These are phyloP conservation scores for Charadrius vociferus DNA, from an alignment of 2,113 vertebrate genomes.

Conservation along the genomic window DNA sequence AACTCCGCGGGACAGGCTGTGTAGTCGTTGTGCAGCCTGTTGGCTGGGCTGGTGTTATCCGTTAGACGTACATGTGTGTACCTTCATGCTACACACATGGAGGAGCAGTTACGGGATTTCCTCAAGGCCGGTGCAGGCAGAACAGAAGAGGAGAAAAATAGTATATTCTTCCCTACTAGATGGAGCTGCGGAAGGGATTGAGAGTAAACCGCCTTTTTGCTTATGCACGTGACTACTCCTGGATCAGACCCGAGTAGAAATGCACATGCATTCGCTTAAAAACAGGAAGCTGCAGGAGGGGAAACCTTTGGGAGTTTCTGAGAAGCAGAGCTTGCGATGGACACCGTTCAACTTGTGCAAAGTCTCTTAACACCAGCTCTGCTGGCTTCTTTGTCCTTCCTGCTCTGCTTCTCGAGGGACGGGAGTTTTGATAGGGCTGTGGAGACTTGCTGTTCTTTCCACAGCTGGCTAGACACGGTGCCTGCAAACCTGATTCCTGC, in stretches of 20 bases:
- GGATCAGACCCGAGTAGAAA: neutral
- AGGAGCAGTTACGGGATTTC: neutral
- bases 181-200: neutral
- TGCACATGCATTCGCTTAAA: neutral
- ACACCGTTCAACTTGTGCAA: neutral
- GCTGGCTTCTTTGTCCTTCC: slow-evolving; percentile 19
- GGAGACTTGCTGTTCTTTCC: neutral
- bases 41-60: neutral
- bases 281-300: slow-evolving; percentile 23
- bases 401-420: neutral
- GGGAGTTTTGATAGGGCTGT: neutral
- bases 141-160: neutral
- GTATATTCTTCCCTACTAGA: rapidly evolving
- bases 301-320: neutral
- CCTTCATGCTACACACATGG: neutral
- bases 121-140: neutral
- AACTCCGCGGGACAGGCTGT: neutral
- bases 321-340: slow-evolving; percentile 22
- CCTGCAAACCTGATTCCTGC: neutral
- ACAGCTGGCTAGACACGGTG: neutral
- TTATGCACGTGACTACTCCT: neutral
- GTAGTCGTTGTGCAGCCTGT: neutral
- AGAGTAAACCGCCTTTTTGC: neutral
- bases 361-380: neutral
- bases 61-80: rapidly evolving